A percentile compares a stretch with the other conserved stretches of the same genome.
Conservation (phyloP, 1,140 invertebrate genomes). For the Ceratosolen fusciceps region DNA sequence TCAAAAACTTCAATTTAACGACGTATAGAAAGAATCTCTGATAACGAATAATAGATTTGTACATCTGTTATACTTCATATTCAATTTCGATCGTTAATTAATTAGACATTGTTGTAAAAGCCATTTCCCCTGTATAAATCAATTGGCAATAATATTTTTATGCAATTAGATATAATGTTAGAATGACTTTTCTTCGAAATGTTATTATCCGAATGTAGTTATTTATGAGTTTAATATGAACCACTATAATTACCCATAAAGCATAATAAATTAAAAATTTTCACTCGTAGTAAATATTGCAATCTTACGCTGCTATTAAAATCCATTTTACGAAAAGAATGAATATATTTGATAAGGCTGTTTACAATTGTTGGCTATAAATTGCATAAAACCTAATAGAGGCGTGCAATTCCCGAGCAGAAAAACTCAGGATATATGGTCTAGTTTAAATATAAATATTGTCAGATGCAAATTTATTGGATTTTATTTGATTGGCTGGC, state of each 20-base stretch:
- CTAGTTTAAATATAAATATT: slow-evolving; percentile 3
- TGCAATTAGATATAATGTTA: not conserved
- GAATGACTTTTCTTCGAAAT: not conserved
- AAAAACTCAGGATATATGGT: not conserved
- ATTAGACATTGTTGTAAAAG: not conserved
- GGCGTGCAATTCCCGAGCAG: not conserved
- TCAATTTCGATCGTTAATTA: not conserved
- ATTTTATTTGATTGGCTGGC: not conserved
- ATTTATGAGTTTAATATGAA: too few species aligned
- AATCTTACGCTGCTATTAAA: too few species aligned
- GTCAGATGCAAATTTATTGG: not conserved
- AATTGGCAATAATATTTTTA: not conserved
- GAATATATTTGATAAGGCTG: too few species aligned
- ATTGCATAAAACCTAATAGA: not conserved
- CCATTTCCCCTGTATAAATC: not conserved
- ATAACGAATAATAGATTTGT: not conserved
- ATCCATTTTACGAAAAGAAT: not conserved
- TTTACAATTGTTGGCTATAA: not conserved
- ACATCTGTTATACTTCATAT: not conserved
- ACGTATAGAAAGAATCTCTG: not conserved
- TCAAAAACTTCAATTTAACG: not conserved
- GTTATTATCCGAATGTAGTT: too few species aligned
- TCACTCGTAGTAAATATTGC: too few species aligned
- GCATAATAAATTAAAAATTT: too few species aligned
- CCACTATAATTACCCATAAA: too few species aligned